Conservation (phyloP, 2,888 invertebrate genomes). For the Cephonodes hylas region DNA sequence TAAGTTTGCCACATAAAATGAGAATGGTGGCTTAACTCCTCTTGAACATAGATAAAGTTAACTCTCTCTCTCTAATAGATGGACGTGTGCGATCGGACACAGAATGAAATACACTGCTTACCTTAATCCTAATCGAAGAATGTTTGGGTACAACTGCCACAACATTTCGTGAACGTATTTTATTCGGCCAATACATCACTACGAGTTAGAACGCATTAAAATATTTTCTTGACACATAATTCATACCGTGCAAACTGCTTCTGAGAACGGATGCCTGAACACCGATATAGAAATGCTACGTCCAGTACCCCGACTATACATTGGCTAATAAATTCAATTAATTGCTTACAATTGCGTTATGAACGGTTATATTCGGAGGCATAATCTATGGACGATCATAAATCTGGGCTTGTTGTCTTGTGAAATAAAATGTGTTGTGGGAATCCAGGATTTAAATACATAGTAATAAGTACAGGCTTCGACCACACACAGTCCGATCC, state of each 20-base stretch:
- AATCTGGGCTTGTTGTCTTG: not conserved
- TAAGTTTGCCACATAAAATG: no score
- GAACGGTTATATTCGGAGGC: slow-evolving; percentile 5
- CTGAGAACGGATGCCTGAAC: slow-evolving; percentile 36
- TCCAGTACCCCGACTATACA: slow-evolving; percentile 16
- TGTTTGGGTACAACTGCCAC: no score
- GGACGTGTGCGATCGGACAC: no score
- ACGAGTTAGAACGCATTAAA: slow-evolving; percentile 56
- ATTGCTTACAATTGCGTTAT: slow-evolving; percentile 36
- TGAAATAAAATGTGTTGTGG: not conserved
- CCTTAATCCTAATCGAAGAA: no score
- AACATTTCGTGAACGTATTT: slow-evolving; percentile 19
- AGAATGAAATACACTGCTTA: no score
- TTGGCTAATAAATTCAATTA: slow-evolving; percentile 54
- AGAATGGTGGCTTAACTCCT: no score
- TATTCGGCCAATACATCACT: slow-evolving; percentile 56
- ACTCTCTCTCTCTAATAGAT: no score
- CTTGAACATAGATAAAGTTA: no score
- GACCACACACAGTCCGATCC: no score
- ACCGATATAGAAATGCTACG: slow-evolving; percentile 15
- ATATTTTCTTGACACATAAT: slow-evolving; percentile 63
- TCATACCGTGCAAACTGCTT: slow-evolving; percentile 46
- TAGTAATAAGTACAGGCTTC: no score
- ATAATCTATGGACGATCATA: not conserved
- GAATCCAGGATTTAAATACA: not conserved